Evolutionary conservation across 2,888 invertebrate species (phyloP).

Genomic region (Vanessa cardui): DNA sequence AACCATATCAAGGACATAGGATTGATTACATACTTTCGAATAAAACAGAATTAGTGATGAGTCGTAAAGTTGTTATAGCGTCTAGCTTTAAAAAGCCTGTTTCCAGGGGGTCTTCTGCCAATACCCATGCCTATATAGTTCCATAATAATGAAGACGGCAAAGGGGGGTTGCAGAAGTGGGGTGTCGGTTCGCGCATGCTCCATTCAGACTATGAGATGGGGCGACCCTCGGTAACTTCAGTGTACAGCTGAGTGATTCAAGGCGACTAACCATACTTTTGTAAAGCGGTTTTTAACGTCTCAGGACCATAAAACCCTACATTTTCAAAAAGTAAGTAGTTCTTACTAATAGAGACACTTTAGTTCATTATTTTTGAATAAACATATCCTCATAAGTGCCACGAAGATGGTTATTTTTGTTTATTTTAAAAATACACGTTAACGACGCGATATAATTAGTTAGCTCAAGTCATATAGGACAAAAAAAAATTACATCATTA

Average conservation of each 20-base stretch:
- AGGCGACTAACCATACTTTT: conserved; percentile 43
- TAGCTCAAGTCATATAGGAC: conserved; percentile 11
- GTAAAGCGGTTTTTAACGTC: conserved; percentile 44
- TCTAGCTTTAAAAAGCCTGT: conserved; percentile 41
- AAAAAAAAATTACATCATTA: not conserved
- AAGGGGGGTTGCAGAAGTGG: conserved; percentile 63
- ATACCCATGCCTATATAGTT: conserved; percentile 46
- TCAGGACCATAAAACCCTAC: conserved; percentile 75
- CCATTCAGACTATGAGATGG: conserved; percentile 60
- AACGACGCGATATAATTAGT: conserved; percentile 28
- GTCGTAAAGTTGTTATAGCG: conserved; percentile 39
- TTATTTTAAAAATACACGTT: conserved; percentile 17
- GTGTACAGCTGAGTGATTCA: conserved; percentile 66
- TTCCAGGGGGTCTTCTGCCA: conserved; percentile 51
- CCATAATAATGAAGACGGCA: conserved; percentile 50
- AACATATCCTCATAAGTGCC: not conserved
- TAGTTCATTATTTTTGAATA: not conserved
- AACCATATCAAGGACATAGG: too few relatives aligned
- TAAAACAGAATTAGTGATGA: conserved; percentile 18
- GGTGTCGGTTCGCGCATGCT: conserved; percentile 74
- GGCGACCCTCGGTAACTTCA: conserved; percentile 67
- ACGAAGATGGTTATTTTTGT: not conserved
- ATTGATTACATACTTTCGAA: not conserved
- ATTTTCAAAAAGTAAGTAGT: conserved; percentile 70
- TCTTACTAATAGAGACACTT: not conserved